Conservation (phyloP, 35 echinoderm and acorn worm genomes). For the Amphiura filiformis region DNA sequence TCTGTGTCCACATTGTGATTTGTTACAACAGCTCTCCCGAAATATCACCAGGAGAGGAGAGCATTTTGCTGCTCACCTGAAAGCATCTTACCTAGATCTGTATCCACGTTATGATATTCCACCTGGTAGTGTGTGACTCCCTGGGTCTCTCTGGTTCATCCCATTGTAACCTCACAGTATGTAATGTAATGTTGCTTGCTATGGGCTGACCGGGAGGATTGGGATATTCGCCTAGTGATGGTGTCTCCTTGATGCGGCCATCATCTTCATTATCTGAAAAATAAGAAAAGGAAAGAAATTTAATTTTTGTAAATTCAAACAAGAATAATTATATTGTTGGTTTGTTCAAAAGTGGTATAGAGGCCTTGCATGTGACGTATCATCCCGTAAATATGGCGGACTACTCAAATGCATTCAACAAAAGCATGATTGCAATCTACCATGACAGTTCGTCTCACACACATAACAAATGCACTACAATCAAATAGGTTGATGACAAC, state of each 20-base stretch:
- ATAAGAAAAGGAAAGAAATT: no score
- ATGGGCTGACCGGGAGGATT: constrained; percentile 52
- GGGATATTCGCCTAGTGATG: constrained; percentile 38
- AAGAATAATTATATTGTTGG: neutral
- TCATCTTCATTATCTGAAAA: constrained; percentile 14
- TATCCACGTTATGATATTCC: constrained; percentile 62
- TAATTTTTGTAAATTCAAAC: no score
- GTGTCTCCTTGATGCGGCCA: constrained; percentile 7
- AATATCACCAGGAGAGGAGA: no score
- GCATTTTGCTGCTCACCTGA: no score
- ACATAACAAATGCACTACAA: no score
- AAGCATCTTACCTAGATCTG: neutral
- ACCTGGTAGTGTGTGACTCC: constrained; percentile 61
- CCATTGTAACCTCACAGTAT: constrained; percentile 55
- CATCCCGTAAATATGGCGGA: no score
- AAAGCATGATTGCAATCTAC: no score
- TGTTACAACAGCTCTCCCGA: no score
- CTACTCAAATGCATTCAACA: no score
- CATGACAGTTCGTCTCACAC: no score
- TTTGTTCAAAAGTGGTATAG: neutral
- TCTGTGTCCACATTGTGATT: constrained; percentile 45
- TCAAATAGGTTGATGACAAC: no score
- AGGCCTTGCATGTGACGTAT: no score
- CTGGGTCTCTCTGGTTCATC: neutral
- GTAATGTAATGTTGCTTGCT: constrained; percentile 47